phyloP scores from a whole-genome alignment of 2,888 invertebrate genomes.

The Ferdinandea cuprea region DNA sequence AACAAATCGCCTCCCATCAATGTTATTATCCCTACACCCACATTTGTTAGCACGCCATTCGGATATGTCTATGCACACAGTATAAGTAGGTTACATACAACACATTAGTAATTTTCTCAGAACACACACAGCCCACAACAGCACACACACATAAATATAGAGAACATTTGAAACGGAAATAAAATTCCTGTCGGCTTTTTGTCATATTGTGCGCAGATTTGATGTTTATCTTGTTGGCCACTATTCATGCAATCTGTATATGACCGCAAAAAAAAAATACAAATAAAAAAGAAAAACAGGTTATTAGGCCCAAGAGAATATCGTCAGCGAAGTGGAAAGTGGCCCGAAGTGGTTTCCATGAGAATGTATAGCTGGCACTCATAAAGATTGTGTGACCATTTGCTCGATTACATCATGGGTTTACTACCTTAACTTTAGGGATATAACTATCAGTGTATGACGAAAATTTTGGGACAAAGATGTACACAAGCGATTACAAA shows the following conservation, averaged over 20 bases:
- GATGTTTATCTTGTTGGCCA: constrained; percentile 65
- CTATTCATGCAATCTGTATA: constrained; percentile 57
- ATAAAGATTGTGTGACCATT: constrained; percentile 61
- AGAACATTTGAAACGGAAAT: constrained; percentile 35
- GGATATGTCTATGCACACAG: no score
- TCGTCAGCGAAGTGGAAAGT: constrained; percentile 59
- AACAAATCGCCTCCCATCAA: no score
- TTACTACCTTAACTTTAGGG: constrained; percentile 63
- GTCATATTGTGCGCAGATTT: constrained; percentile 72
- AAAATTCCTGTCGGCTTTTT: constrained; percentile 58
- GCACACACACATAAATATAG: background rate
- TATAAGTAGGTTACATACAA: no score
- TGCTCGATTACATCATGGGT: constrained; percentile 53
- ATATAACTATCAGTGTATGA: constrained; percentile 42
- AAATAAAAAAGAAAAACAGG: constrained; percentile 46
- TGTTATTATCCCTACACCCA: no score
- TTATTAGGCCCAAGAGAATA: constrained; percentile 65
- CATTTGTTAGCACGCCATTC: no score
- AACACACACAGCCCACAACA: no score
- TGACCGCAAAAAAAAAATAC: constrained; percentile 49
- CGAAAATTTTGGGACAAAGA: background rate
- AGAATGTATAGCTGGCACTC: constrained; percentile 58
- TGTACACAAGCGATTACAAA: background rate
- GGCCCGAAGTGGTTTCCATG: constrained; percentile 63
- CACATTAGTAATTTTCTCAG: no score